phyloP scores from a whole-genome alignment of 2,113 vertebrate species.

The Falco punctatus region DNA sequence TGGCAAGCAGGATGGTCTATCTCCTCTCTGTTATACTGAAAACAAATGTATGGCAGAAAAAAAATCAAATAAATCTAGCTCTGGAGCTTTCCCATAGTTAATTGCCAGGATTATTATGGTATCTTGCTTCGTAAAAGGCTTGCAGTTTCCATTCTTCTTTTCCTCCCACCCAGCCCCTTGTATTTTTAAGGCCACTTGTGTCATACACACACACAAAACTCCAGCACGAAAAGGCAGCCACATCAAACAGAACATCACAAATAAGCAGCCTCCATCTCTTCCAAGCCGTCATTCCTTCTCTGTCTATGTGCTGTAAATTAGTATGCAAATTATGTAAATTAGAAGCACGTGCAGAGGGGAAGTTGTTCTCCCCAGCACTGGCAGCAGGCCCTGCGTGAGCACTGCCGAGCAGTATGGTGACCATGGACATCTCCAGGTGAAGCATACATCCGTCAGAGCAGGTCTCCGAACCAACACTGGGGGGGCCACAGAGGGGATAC shows the following conservation, averaged over 20 bases:
- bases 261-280: neutral
- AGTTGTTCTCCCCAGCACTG: neutral
- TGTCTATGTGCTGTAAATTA: neutral
- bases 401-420: neutral
- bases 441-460: neutral
- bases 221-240: neutral
- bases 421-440: neutral
- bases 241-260: neutral
- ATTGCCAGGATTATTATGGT: neutral
- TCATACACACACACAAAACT: neutral
- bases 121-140: neutral
- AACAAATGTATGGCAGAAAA: neutral
- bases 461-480: fast-evolving
- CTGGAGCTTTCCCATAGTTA: neutral
- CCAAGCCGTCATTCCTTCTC: neutral
- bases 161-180: neutral
- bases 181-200: constrained; percentile 26
- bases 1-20: neutral
- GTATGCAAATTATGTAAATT: neutral
- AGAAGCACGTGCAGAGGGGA: neutral
- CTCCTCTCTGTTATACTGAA: neutral
- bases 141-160: neutral
- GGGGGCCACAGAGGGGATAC: neutral
- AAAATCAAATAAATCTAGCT: neutral
- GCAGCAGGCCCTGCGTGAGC: neutral